These are phyloP conservation scores for Eulimnadia texana DNA, from an alignment of 1,140 invertebrate species.

Conservation along the genomic window DNA sequence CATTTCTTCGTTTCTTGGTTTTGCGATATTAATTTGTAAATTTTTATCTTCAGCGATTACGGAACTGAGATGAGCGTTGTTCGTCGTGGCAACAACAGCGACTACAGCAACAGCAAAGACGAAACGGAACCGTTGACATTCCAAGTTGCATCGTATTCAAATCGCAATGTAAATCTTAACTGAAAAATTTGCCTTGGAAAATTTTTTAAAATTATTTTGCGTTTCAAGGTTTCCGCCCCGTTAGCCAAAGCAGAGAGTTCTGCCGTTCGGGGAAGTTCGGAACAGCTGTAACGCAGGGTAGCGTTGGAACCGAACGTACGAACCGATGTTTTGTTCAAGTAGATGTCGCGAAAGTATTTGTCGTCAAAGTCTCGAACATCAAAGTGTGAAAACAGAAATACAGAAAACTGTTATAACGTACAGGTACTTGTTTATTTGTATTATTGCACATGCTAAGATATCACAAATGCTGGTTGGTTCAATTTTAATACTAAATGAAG, in stretches of 20 bases:
- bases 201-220: not conserved
- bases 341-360: no score
- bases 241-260: not conserved
- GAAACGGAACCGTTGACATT: slow-evolving; percentile 11
- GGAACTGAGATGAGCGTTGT: slow-evolving; percentile 7
- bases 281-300: not conserved
- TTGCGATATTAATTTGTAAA: not conserved
- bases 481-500: no score
- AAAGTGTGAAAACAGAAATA: no score
- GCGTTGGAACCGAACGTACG: no score
- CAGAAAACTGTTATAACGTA: no score
- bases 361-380: no score
- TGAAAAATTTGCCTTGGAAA: not conserved
- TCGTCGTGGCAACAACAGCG: not conserved
- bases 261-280: not conserved
- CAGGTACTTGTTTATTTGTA: no score
- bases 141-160: not conserved
- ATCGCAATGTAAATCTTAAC: not conserved
- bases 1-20: not conserved
- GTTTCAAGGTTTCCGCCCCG: not conserved
- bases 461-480: no score
- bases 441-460: no score
- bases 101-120: not conserved
- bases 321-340: no score
- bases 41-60: not conserved